Base-by-base conservation (phyloP, 1,140 invertebrate genomes). In the Paralvinella palmiformis region DNA sequence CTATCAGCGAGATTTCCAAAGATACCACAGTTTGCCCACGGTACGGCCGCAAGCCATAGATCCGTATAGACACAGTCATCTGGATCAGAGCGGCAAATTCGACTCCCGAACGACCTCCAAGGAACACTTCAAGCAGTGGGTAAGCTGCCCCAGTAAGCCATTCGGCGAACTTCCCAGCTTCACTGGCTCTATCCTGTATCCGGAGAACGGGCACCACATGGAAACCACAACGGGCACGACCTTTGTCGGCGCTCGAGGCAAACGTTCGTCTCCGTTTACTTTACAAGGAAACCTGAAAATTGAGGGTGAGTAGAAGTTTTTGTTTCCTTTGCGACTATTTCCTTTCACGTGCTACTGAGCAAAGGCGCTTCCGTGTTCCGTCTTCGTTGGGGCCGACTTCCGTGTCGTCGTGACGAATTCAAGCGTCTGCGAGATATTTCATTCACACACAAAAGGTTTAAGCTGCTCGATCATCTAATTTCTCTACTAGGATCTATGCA, bases 91-190 rank as follows among this genome's bases (percentile, higher is more conserved):
- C 68, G 32, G 68, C 69, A 73, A 67, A 45, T 74, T 77, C 66
- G 74, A 77, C n/a, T 68, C 37, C n/a, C 60, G 62, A 17, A 79
- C 77, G 2, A 76, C 73, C 27, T 73, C 71, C 45, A 74, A 73
- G 56, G 71, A 77, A 22, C 69, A 74, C 50, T 76, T 63, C 58
- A 79, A 74, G 58, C 65, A 72, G 37, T 79, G 77, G 77, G 64
- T 72, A 27, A 65, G 70, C 20, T 69, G 73, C 35, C 72, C 73
- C 20, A 66, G 56, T 17, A 68, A 72, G 20, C 62, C 69, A 17
- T 79, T 76, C 59, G 71, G 72, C 36, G 77, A 79, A 56, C 61
- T 79, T 22, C 75, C 77, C 24, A 74, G 71, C 57, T 79, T 76
- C 63, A 73, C 75, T 35, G 77, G 73, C n/a, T 76, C 75, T 15